Percentiles rank a stretch among this genome's conserved stretches.
phyloP scores from a whole-genome alignment of 2,888 invertebrate species.

The Melanophora roralis region DNA sequence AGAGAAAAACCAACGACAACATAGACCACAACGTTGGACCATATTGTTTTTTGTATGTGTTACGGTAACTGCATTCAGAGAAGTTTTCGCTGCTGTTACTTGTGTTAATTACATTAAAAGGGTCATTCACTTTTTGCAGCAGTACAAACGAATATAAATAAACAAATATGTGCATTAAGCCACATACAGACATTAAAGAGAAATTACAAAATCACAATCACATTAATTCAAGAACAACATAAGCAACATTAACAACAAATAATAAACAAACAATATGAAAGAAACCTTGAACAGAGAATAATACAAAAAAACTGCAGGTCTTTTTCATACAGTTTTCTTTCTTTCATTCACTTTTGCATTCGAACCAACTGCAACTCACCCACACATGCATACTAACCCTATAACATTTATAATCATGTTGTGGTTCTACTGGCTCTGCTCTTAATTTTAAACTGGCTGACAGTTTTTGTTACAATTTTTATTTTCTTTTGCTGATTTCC shows the following conservation, averaged over 20 bases:
- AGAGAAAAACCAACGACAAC: neutral
- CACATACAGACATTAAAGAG: neutral
- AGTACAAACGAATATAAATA: neutral
- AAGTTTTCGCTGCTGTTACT: neutral
- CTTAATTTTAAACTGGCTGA: conserved; percentile 11
- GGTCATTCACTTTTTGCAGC: conserved; percentile 37
- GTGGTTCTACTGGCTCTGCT: neutral
- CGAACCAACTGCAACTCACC: neutral
- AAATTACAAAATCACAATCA: neutral
- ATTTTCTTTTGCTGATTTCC: neutral
- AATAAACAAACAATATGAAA: neutral
- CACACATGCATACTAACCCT: neutral
- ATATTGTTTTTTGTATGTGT: neutral
- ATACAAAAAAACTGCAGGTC: neutral
- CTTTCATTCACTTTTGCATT: neutral
- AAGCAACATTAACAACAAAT: neutral
- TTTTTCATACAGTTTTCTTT: neutral
- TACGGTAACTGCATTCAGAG: neutral
- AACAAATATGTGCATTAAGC: neutral
- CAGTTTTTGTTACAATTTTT: conserved; percentile 29
- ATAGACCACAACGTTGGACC: neutral
- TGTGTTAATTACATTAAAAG: conserved; percentile 39
- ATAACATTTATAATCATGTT: neutral
- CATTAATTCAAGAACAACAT: neutral
- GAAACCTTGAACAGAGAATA: neutral